Evolutionary conservation across 1,140 invertebrate genomes (phyloP).

Genomic region (Nephotettix cincticeps): DNA sequence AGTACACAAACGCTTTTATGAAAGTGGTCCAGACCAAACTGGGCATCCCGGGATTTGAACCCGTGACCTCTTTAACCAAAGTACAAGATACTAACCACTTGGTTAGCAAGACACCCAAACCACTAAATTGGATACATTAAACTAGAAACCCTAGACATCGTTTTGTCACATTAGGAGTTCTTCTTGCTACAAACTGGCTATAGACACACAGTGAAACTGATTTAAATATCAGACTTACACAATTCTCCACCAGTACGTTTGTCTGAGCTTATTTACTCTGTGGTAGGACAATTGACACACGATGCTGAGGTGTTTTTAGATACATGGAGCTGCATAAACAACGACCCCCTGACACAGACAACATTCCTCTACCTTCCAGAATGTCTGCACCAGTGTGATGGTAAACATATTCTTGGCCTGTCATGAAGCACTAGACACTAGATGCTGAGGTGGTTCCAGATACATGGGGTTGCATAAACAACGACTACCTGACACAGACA

Average conservation of each 20-base stretch:
- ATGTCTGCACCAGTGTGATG: neutral
- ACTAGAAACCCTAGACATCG: neutral
- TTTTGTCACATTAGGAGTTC: neutral
- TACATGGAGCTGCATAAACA: conserved; percentile 9
- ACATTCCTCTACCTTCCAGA: no score
- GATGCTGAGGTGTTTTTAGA: neutral
- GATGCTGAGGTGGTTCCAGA: neutral
- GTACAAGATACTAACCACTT: no score
- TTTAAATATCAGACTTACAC: neutral
- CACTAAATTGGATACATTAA: neutral
- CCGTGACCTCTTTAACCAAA: no score
- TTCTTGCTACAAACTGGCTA: neutral
- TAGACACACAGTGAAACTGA: neutral
- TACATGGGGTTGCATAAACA: neutral
- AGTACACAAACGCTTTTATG: no score
- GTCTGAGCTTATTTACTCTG: neutral
- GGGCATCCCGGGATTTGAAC: no score
- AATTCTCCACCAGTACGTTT: neutral
- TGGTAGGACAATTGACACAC: neutral
- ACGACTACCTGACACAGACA: neutral
- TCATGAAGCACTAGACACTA: no score
- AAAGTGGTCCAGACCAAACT: no score
- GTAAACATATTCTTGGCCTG: no score
- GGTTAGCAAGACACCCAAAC: no score
- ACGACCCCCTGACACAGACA: neutral